These are phyloP conservation scores for Rhinella marina DNA, from an alignment of 2,797 vertebrate species.

Conservation along the genomic window DNA sequence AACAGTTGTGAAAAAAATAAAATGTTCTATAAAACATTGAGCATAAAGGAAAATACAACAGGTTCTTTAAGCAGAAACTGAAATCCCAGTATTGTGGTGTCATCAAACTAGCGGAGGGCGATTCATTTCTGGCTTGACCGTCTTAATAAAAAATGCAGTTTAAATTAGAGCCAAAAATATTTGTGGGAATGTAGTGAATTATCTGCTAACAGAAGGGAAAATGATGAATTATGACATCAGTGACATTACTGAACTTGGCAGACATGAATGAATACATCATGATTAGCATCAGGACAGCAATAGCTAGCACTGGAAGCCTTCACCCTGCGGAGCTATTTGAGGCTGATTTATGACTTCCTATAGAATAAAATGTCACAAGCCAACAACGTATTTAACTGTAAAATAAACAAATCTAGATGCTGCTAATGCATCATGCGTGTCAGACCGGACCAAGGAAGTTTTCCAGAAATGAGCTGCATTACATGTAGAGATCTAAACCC, in stretches of 20 bases:
- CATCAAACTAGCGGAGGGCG: background rate
- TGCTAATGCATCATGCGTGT: constrained; percentile 19
- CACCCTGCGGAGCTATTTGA: constrained; percentile 2
- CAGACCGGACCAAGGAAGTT: background rate
- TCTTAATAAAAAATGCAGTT: constrained; percentile 7
- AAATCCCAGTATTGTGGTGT: background rate
- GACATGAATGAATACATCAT: constrained; percentile 42
- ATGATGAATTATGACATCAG: constrained; percentile 34
- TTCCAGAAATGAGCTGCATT: background rate
- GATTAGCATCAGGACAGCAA: constrained; percentile 43
- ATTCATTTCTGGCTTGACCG: background rate
- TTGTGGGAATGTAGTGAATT: constrained; percentile 18
- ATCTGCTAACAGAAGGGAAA: constrained; percentile 33
- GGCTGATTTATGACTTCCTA: constrained; percentile 43
- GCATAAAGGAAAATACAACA: constrained; percentile 11
- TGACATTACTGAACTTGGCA: constrained; percentile 45
- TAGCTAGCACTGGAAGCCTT: constrained; percentile 15
- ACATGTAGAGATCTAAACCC: background rate
- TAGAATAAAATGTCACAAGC: constrained; percentile 35
- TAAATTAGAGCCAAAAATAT: constrained; percentile 9
- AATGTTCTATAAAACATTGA: constrained; percentile 42
- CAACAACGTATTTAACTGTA: constrained; percentile 13
- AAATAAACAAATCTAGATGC: constrained; percentile 25
- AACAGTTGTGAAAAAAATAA: constrained; percentile 22
- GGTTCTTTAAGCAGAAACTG: background rate